Conservation (phyloP, 2,888 invertebrate species). For the Gryllus longicercus region DNA sequence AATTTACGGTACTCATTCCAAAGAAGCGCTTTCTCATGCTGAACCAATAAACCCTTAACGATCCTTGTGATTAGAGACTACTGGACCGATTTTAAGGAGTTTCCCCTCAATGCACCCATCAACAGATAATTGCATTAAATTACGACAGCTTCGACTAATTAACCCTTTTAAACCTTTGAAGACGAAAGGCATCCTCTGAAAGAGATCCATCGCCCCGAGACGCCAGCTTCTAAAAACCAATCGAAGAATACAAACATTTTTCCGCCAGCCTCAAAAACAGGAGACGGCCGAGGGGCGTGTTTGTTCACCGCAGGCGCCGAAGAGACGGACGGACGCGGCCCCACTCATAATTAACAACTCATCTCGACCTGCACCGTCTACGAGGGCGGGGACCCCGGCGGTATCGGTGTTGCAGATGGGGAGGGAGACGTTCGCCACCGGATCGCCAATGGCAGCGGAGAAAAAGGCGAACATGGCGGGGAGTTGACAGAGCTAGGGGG, state of each 20-base stretch:
- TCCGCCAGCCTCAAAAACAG: background rate
- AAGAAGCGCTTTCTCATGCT: background rate
- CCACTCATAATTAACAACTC: conserved; percentile 17
- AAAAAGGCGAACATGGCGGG: background rate
- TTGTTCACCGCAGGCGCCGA: background rate
- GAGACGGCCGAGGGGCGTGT: background rate
- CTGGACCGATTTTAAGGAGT: background rate
- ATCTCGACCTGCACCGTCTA: background rate
- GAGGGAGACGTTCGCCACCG: too few species aligned
- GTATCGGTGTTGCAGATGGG: too few species aligned
- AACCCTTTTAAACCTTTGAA: conserved; percentile 1
- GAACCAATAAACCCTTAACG: background rate
- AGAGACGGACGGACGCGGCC: background rate
- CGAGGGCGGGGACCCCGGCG: background rate
- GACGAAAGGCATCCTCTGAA: background rate
- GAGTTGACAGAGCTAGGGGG: background rate
- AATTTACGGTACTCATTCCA: too few species aligned
- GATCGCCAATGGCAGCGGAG: too few species aligned
- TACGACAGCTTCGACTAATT: conserved; percentile 6
- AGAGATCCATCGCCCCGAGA: background rate
- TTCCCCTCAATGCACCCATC: background rate
- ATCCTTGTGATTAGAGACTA: background rate
- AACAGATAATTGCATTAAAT: conserved; percentile 17
- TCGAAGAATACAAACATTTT: conserved; percentile 9
- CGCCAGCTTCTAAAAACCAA: background rate